Evolutionary conservation across 2,888 invertebrate species (phyloP).

Genomic region (Megastigmus dorsalis): DNA sequence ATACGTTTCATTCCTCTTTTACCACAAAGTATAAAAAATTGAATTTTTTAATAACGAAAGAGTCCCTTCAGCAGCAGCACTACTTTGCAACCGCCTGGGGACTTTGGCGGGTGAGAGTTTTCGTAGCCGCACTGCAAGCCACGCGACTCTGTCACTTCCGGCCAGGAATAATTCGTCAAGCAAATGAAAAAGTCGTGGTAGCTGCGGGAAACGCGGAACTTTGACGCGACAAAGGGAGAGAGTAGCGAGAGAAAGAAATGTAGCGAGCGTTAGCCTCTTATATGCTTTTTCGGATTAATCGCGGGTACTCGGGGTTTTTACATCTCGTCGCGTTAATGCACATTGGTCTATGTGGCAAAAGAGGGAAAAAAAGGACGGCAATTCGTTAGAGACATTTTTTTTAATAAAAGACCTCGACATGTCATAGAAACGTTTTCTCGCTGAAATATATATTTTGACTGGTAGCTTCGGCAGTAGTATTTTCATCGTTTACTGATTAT

Average conservation of each 20-base stretch:
- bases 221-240: not conserved
- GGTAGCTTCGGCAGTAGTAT: too few relatives aligned
- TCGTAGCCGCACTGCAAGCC: not conserved
- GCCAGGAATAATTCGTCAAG: conserved; percentile 40
- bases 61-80: not conserved
- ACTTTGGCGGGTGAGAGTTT: conserved; percentile 19
- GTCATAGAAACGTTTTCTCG: too few relatives aligned
- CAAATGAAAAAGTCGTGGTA: conserved; percentile 11
- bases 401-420: too few relatives aligned
- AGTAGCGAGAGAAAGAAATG: not conserved
- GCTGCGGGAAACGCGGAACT: conserved; percentile 9
- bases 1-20: too few relatives aligned
- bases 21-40: too few relatives aligned
- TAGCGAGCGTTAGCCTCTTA: conserved; percentile 9
- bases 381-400: conserved; percentile 22
- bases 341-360: conserved; percentile 4
- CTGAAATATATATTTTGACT: too few relatives aligned
- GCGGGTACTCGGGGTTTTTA: conserved; percentile 27
- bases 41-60: not conserved
- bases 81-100: not conserved
- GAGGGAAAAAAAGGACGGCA: not conserved
- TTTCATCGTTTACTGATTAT: too few relatives aligned
- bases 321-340: conserved; percentile 27
- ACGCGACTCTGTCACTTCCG: conserved; percentile 26
- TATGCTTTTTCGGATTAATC: conserved; percentile 23